Evolutionary conservation across 2,888 invertebrate species (phyloP).

Genomic region (Steinernema hermaphroditum): DNA sequence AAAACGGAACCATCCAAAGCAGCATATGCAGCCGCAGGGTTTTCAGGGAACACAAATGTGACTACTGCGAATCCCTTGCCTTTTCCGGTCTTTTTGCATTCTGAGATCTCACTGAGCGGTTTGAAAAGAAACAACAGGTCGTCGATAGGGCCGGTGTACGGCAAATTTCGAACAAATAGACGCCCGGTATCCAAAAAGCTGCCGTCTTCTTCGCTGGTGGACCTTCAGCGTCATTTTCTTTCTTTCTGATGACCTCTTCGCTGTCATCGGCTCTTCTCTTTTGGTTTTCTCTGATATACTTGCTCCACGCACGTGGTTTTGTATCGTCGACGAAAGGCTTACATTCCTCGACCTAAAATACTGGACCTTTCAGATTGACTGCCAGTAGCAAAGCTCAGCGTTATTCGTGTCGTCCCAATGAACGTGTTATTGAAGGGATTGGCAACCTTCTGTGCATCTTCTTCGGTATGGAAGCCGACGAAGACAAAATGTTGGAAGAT

Average conservation of each 20-base stretch:
- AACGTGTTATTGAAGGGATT: conserved; percentile 82
- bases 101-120: conserved; percentile 59
- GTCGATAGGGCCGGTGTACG: conserved; percentile 83
- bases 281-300: conserved; percentile 80
- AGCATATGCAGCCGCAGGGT: conserved; percentile 85
- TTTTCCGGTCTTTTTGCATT: conserved; percentile 76
- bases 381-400: no score
- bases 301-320: conserved; percentile 90
- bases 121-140: conserved; percentile 82
- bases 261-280: conserved; percentile 65
- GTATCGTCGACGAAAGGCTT: conserved; percentile 68
- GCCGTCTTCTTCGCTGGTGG: conserved; percentile 42
- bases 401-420: conserved; percentile 80
- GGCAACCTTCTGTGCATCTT: conserved; percentile 79
- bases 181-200: conserved; percentile 75
- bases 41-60: conserved; percentile 89
- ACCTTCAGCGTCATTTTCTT: conserved; percentile 26
- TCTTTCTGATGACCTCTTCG: no score
- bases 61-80: conserved; percentile 90
- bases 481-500: conserved; percentile 90
- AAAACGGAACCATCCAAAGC: conserved; percentile 87
- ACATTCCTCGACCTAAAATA: conserved; percentile 73
- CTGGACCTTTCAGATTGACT: no score
- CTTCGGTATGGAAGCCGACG: conserved; percentile 82
- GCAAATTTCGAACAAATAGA: conserved; percentile 86